Evolutionary conservation across 2,797 vertebrate species (phyloP).

Genomic region (Pampus argenteus): DNA sequence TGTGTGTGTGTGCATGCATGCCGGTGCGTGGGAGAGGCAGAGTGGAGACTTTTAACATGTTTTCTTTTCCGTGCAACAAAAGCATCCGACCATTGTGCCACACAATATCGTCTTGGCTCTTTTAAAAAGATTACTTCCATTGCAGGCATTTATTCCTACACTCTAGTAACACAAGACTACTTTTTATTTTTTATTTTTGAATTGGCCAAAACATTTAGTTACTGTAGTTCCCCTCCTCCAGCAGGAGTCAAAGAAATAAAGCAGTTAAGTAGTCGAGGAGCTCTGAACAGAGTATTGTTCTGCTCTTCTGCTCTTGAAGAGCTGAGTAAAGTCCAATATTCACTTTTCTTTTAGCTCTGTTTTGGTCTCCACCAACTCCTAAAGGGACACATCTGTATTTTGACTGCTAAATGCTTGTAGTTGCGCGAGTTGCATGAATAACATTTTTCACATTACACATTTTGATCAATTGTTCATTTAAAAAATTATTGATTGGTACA

Average conservation of each 20-base stretch:
- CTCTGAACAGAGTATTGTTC: background rate
- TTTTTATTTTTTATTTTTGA: too few relatives aligned
- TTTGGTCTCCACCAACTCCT: constrained; percentile 16
- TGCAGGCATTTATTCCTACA: constrained; percentile 51
- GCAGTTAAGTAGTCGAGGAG: background rate
- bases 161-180: constrained; percentile 31
- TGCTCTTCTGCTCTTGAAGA: background rate
- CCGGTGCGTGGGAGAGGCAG: constrained; percentile 51
- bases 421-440: background rate
- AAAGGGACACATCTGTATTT: background rate
- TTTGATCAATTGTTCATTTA: background rate
- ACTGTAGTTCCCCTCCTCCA: background rate
- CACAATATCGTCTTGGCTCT: constrained; percentile 44
- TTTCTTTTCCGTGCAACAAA: constrained; percentile 62
- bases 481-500: background rate
- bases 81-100: constrained; percentile 54
- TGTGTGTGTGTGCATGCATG: constrained; percentile 26
- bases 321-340: constrained; percentile 2
- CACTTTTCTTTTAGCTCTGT: background rate
- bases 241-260: background rate
- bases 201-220: constrained; percentile 1
- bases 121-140: constrained; percentile 46
- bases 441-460: background rate
- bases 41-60: constrained; percentile 61
- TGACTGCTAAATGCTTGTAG: background rate